phyloP scores from a whole-genome alignment of 2,888 invertebrate species.

The Dorcus hopei region DNA sequence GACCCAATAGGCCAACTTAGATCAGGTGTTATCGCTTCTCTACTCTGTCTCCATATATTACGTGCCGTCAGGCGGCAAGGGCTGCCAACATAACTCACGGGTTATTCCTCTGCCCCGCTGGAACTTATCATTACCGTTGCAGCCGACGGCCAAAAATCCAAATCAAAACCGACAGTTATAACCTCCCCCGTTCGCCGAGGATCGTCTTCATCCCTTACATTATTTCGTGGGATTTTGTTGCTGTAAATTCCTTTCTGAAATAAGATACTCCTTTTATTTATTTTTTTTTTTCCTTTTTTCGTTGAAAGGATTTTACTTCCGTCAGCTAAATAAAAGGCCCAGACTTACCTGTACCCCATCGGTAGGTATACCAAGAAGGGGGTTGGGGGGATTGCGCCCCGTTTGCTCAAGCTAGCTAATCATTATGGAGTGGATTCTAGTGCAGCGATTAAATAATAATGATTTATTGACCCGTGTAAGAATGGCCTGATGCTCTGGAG shows the following conservation, averaged over 20 bases:
- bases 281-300: no score
- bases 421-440: no score
- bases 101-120: slow-evolving; percentile 27
- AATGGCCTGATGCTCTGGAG: no score
- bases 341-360: no score
- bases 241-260: slow-evolving; percentile 24
- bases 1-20: slow-evolving; percentile 36
- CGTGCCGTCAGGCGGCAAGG: slow-evolving; percentile 29
- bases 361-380: no score
- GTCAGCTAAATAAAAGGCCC: no score
- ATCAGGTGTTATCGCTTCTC: slow-evolving; percentile 45
- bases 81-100: slow-evolving; percentile 37
- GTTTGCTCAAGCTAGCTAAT: no score
- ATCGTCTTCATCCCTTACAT: slow-evolving; percentile 33
- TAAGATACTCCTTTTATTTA: slow-evolving; percentile 19
- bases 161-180: slow-evolving; percentile 29
- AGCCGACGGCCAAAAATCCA: slow-evolving; percentile 26
- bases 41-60: slow-evolving; percentile 45
- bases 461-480: no score
- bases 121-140: slow-evolving; percentile 34
- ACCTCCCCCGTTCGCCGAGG: slow-evolving; percentile 22
- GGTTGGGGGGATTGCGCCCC: no score
- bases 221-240: not conserved
- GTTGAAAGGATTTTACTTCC: no score
- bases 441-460: no score